These are phyloP conservation scores for Notechis scutatus DNA, from an alignment of 2,113 vertebrate species.

Conservation along the genomic window DNA sequence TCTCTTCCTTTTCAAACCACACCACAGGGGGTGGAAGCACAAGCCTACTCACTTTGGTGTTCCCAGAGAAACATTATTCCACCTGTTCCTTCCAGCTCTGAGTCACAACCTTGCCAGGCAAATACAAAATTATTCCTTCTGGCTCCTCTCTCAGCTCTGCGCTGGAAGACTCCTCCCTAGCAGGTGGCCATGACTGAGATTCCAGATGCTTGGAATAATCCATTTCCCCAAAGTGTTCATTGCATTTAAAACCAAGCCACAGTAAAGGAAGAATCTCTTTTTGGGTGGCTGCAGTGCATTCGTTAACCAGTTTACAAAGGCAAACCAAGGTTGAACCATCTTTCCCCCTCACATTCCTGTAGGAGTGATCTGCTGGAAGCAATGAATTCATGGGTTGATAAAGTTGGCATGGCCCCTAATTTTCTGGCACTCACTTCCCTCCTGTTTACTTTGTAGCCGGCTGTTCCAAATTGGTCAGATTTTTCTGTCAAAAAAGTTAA, in stretches of 20 bases:
- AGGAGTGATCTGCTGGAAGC: background rate
- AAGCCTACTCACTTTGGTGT: background rate
- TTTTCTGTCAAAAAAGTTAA: background rate
- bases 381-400: background rate
- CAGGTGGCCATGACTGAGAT: constrained; percentile 7
- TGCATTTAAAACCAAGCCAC: background rate
- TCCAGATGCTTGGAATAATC: constrained; percentile 1
- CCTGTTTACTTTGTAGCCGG: background rate
- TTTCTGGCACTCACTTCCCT: background rate
- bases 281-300: background rate
- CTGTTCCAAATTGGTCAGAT: background rate
- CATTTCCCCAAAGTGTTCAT: background rate
- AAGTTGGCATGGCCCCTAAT: background rate
- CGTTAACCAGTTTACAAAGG: background rate
- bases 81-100: background rate
- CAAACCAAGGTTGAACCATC: background rate
- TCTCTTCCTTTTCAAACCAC: background rate
- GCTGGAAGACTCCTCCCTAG: background rate
- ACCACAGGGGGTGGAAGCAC: background rate
- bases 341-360: no score
- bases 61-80: background rate
- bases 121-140: background rate
- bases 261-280: background rate
- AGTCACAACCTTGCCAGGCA: background rate
- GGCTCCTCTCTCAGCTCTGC: background rate